Base-by-base conservation (phyloP, 2,888 invertebrate species). In the Drosophila atroscutellata region DNA sequence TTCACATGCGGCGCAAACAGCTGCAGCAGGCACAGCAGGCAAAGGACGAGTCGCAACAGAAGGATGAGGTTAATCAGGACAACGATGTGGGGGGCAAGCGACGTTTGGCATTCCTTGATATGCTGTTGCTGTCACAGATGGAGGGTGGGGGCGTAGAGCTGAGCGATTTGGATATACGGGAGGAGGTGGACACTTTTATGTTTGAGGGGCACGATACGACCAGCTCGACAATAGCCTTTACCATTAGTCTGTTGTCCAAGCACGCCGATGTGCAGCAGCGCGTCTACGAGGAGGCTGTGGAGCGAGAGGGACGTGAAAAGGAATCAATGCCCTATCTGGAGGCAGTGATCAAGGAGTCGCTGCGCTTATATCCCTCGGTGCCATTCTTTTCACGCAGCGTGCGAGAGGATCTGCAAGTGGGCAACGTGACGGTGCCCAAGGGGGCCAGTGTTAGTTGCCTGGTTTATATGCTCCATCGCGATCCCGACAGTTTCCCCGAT, bases 171-270 rank as follows among this genome's bases (percentile, higher is more conserved):
- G 94, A 94, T 60, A 93, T 95, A 56, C 92, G 94, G 58, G 94
- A 94, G 80, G 94, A 95, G 90, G 94, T 94, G 13, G 94, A 95
- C 75, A 94, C 95, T 0, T 94, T 95, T 75, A 94, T 94, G 94
- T 95, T 94, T 83, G 94, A 94, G 83, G 94, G 94, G 0, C 94
- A 94, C 67, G 94, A 95, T 64, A 95, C 95, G 1, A 94, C 94
- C 49, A 93, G 94, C 13, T 93, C 94, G 42, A 94, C 94, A 5
- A 92, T 94, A n/a, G 92, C 93, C 34, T 95, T 94, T 91, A 89
- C 94, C 7, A 89, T 95, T 7, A 94, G 94, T 67, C 86, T 93
- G 50, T 86, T 95, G 2, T 94, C 94, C 1, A 93, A 93, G 73
- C 91, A 94, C 85, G 92, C 92, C 0, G 92, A 93, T 1, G 88